These are phyloP conservation scores for Propithecus coquereli DNA, from an alignment of 2,113 vertebrate species.

Conservation along the genomic window DNA sequence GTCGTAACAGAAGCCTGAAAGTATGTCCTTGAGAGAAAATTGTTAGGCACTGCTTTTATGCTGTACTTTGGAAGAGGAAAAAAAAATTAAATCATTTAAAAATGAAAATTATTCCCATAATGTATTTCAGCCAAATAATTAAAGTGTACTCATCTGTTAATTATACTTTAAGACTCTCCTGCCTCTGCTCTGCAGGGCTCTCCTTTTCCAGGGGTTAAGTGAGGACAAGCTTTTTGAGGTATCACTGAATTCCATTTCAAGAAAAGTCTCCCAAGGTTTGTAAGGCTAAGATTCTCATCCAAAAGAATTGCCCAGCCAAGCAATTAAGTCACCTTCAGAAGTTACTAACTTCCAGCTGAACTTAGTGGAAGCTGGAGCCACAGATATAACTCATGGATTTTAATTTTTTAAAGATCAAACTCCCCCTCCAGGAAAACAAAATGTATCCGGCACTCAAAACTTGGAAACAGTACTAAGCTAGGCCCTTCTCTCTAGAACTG, in stretches of 20 bases:
- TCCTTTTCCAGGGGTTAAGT: background rate
- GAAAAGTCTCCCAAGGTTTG: constrained; percentile 14
- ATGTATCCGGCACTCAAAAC: background rate
- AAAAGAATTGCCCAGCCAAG: constrained; percentile 42
- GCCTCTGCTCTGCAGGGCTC: background rate
- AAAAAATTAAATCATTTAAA: constrained; percentile 11
- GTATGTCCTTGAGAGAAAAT: constrained; percentile 1
- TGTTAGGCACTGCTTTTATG: background rate
- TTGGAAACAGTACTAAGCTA: background rate
- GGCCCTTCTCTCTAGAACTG: background rate
- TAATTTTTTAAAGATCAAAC: constrained; percentile 13
- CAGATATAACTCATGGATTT: background rate
- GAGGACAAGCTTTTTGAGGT: constrained; percentile 32
- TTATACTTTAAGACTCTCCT: constrained; percentile 13
- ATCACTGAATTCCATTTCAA: constrained; percentile 20
- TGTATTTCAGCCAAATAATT: constrained; percentile 61
- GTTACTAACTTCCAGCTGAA: constrained; percentile 38
- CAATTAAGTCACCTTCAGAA: constrained; percentile 56
- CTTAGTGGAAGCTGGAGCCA: background rate
- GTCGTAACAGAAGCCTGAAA: background rate
- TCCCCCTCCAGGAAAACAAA: background rate
- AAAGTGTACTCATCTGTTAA: constrained; percentile 39
- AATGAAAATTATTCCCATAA: constrained; percentile 41
- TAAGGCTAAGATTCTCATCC: constrained; percentile 10
- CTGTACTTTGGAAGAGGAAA: background rate